phyloP scores from a whole-genome alignment of 2,888 invertebrate species.

The Himalopsyche tibetana region DNA sequence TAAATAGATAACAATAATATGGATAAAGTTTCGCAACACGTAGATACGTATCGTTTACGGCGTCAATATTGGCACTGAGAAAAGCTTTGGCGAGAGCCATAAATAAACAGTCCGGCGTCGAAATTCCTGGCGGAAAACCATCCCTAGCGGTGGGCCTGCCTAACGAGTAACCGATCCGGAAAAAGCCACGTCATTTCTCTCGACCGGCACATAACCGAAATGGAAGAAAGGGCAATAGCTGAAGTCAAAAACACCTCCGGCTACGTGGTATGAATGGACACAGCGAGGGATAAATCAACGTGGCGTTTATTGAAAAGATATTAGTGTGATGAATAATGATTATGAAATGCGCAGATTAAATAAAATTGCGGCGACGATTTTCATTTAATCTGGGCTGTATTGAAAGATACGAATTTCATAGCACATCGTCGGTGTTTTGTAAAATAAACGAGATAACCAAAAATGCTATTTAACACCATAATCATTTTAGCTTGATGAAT shows the following conservation, averaged over 20 bases:
- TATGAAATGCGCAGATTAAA: too few species aligned
- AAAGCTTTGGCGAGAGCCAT: slow-evolving; percentile 19
- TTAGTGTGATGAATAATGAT: neutral
- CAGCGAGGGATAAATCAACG: neutral
- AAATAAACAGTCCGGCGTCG: slow-evolving; percentile 39
- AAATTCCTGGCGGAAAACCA: slow-evolving; percentile 20
- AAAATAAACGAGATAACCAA: too few species aligned
- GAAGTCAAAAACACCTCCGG: slow-evolving; percentile 2
- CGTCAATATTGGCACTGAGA: slow-evolving; percentile 39
- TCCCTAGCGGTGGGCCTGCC: slow-evolving; percentile 16
- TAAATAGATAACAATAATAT: slow-evolving; percentile 16
- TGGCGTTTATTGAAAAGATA: neutral
- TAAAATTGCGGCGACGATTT: too few species aligned
- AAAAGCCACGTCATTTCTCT: slow-evolving; percentile 41
- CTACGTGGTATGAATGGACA: neutral
- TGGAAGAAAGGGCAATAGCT: neutral
- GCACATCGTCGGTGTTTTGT: too few species aligned
- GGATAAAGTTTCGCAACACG: slow-evolving; percentile 17
- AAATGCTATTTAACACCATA: too few species aligned
- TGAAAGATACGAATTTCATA: too few species aligned
- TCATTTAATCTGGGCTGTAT: too few species aligned
- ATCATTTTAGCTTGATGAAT: too few species aligned
- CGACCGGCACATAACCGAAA: neutral
- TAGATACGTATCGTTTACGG: slow-evolving; percentile 36
- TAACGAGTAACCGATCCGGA: slow-evolving; percentile 35